Percentiles rank a stretch among this genome's conserved stretches.
Conservation (phyloP, 2,888 invertebrate genomes). For the Drosophila austrosaltans region DNA sequence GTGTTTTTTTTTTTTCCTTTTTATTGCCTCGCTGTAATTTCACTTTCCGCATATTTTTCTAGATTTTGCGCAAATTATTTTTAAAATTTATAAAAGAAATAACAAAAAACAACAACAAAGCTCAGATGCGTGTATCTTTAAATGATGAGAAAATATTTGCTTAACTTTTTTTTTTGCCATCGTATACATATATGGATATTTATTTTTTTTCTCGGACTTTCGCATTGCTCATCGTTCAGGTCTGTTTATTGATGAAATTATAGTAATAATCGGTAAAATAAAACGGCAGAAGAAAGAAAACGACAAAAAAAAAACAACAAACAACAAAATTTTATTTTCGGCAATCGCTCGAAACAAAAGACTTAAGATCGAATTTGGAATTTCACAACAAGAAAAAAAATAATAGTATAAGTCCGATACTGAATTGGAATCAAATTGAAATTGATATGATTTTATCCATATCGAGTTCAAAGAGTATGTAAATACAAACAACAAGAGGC, state of each 20-base stretch:
- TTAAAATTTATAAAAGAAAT: conserved; percentile 17
- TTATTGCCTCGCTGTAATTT: conserved; percentile 59
- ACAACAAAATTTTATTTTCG: conserved; percentile 13
- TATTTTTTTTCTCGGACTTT: conserved; percentile 60
- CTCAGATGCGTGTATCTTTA: conserved; percentile 51
- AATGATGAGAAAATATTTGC: conserved; percentile 70
- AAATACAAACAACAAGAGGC: too few species aligned
- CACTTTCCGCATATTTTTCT: conserved; percentile 70
- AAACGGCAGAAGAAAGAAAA: background rate
- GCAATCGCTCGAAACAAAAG: conserved; percentile 34
- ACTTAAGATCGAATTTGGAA: conserved; percentile 38
- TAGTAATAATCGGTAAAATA: conserved; percentile 53
- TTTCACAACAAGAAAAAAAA: background rate
- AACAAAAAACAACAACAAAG: conserved; percentile 29
- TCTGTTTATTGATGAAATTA: conserved; percentile 72
- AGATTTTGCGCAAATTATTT: conserved; percentile 53
- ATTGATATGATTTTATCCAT: too few species aligned
- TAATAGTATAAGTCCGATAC: too few species aligned
- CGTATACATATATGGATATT: background rate
- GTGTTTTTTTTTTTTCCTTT: conserved; percentile 26
- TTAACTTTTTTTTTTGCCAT: conserved; percentile 14
- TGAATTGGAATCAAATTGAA: too few species aligned
- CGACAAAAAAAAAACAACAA: background rate
- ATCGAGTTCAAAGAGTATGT: too few species aligned
- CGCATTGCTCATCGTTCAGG: conserved; percentile 67